Evolutionary conservation across 2,113 vertebrate species (phyloP), one percentile per base, ranked within the genome.

Genomic region (Silurus glanis): DNA sequence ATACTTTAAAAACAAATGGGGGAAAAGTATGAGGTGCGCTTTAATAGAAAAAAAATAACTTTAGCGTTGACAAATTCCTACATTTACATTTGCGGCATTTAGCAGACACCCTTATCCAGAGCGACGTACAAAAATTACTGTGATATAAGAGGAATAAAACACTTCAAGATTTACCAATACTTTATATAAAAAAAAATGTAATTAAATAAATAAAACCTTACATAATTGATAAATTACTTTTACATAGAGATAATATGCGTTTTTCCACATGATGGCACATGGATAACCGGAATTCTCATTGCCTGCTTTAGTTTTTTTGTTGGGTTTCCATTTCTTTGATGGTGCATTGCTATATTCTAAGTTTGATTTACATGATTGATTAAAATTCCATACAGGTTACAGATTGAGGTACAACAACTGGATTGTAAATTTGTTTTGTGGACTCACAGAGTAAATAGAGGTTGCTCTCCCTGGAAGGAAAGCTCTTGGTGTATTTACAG

Each of bases 401-500:
- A 78, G 51, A 56, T 51, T 10, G 19, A 49, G 45, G 5, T 75
- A 25, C 51, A 55, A 78, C 55, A 13, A 78, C 13, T 78, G 51
- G 51, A 78, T 23, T 55, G 51, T 55, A 2, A 55, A 16, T 19
- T 47, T 56, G n/a, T 16, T 45, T 84, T 6, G n/a, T 23, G 72
- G 9, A 86, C 89, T 85, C 90, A 95, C 95, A 14, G 90, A 89
- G 89, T 90, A 93, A 84, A 94, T 69, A 2, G 93, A 94, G 21
- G 91, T 92, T 56, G 81, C 87, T 89, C 94, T 92, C 86, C 90
- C 91, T 13, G 89, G 71, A 12, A 88, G 89, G 89, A 91, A 89
- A 55, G 78, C 82, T 84, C 64, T 59, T 37, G 91, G 91, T 61
- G 93, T 93, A 80, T 76, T 45, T 21, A 87, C 86, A 5, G 56